Evolutionary conservation across 2,113 vertebrate genomes (phyloP), one percentile per base, ranked within the genome.

Genomic region (Tychaedon coryphoeus): DNA sequence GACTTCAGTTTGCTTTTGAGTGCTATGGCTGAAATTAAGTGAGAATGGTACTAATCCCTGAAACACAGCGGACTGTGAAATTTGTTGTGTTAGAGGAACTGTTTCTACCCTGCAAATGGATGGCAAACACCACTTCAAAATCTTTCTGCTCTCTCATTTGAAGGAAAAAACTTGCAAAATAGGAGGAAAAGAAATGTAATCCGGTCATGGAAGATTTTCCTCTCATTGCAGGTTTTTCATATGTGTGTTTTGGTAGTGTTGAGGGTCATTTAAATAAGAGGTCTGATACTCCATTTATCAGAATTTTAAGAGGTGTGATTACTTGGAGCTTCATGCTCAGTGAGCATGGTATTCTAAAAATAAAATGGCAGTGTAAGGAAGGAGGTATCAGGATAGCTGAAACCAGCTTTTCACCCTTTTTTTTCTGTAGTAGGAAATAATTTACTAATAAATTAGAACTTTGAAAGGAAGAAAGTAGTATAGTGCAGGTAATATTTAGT

Each of bases 211-310:
- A 74, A 77, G 10, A 34, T 64, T 60, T 79, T 54, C 10, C 19
- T 61, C 1, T 57, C 70, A 50, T 11, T 65, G 22, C 14, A 42
- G 23, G 6, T 2, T 10, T 69, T 56, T 50, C 14, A 40, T 53
- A 15, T 3, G 7, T 10, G 10, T 0, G 0, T 54, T 62, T 74
- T 69, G 12, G 15, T n/a, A 40, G 29, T 42, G 19, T 67, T 25
- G 25, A 42, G 29, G 5, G 10, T 29, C 5, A 3, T 87, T 88
- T 29, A 84, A 88, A 83, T 66, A 9, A 69, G 6, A 3, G 2
- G 1, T 43, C 64, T 72, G 45, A 65, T 79, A 69, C 31, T 86
- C 33, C 33, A 10, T 51, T 78, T 43, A 36, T 40, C 42, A 60
- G 34, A 86, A 69, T 62, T 82, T 14, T 34, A 79, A 28, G 14